A percentile compares a stretch with the other conserved stretches of the same genome.
Conservation (phyloP, 2,888 invertebrate genomes). For the Philonicus albiceps region DNA sequence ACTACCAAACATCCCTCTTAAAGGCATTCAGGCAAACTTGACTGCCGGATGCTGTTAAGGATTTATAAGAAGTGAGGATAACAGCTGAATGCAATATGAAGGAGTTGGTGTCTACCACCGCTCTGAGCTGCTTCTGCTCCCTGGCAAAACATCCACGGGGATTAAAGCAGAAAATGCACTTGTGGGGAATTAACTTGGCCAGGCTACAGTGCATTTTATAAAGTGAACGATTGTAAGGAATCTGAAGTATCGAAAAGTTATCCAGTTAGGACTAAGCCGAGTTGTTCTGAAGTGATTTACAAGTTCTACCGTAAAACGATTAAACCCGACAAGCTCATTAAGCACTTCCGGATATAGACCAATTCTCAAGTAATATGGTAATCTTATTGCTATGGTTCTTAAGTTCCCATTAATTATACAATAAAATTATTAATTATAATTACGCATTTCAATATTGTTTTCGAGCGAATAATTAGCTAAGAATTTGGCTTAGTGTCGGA, state of each 20-base stretch:
- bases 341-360: background rate
- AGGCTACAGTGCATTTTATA: background rate
- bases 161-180: background rate
- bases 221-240: background rate
- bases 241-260: background rate
- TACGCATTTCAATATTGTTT: no score
- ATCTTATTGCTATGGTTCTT: background rate
- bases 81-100: background rate
- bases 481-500: no score
- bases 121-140: background rate
- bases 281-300: background rate
- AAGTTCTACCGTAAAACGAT: background rate
- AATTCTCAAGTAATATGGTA: background rate
- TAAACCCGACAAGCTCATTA: background rate
- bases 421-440: no score
- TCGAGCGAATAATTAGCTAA: no score
- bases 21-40: background rate
- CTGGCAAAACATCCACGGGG: background rate
- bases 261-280: background rate
- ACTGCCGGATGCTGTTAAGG: conserved; percentile 7
- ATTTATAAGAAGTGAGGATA: conserved; percentile 6
- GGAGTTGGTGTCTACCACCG: background rate
- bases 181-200: background rate
- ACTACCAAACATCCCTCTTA: conserved; percentile 6
- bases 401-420: no score